Evolutionary conservation across 2,113 vertebrate species (phyloP).

Genomic region (Sander lucioperca): DNA sequence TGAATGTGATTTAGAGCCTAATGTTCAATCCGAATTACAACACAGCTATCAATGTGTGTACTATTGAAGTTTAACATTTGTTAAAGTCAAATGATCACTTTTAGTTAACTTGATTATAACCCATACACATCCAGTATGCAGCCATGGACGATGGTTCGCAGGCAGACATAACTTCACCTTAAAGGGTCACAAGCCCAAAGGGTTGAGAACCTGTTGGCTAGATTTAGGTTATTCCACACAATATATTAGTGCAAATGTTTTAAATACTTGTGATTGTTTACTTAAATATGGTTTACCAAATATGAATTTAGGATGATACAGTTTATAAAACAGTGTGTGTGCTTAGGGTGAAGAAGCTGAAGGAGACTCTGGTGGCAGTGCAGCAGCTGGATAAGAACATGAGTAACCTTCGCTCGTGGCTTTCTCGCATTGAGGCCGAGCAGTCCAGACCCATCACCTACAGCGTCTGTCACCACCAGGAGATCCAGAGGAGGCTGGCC

Average conservation of each 20-base stretch:
- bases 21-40: no score
- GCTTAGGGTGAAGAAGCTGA: constrained; percentile 94
- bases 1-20: no score
- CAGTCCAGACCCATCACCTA: constrained; percentile 93
- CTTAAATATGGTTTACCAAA: neutral
- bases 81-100: no score
- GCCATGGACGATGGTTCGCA: no score
- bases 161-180: neutral
- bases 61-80: no score
- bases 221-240: no score
- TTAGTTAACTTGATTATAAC: neutral
- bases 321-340: constrained; percentile 1
- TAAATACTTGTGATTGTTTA: neutral
- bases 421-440: constrained; percentile 91
- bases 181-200: neutral
- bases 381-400: constrained; percentile 95
- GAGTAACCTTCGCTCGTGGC: constrained; percentile 94
- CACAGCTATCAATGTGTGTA: no score
- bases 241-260: neutral
- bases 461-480: constrained; percentile 90
- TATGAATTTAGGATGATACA: neutral
- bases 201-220: neutral
- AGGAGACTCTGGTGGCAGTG: constrained; percentile 90
- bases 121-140: no score
- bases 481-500: constrained; percentile 94